These are phyloP conservation scores for Myotis planiceps DNA, from an alignment of 2,797 vertebrate genomes.

Conservation along the genomic window DNA sequence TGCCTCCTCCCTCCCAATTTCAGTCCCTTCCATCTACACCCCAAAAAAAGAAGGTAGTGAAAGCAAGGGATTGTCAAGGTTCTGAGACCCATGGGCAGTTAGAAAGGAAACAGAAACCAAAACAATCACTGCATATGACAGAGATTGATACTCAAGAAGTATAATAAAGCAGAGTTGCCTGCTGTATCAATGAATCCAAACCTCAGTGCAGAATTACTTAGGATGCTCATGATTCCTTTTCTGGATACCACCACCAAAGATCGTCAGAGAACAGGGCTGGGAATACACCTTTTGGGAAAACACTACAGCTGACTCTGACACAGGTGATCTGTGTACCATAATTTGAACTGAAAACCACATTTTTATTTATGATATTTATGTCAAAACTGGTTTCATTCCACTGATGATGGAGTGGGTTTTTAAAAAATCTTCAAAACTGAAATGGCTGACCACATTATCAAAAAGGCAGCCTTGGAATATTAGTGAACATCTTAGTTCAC, in stretches of 20 bases:
- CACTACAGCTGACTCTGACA: not conserved
- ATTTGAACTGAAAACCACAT: not conserved
- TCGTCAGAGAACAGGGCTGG: not conserved
- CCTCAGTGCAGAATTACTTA: not conserved
- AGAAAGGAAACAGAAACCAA: conserved; percentile 68
- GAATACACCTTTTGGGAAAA: not conserved
- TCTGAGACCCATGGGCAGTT: conserved; percentile 21
- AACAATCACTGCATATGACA: conserved; percentile 59
- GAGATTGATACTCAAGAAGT: conserved; percentile 52
- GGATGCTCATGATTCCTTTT: not conserved
- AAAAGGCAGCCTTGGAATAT: not conserved
- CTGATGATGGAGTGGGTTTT: not conserved
- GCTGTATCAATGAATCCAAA: not conserved
- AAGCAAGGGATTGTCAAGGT: conserved; percentile 53
- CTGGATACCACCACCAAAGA: not conserved
- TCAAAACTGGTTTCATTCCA: conserved; percentile 1
- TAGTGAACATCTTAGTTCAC: not conserved
- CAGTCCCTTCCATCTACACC: conserved; percentile 61
- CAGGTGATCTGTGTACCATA: not conserved
- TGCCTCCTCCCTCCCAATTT: conserved; percentile 77
- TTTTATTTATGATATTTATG: not conserved
- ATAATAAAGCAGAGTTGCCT: conserved; percentile 16
- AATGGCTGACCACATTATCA: not conserved
- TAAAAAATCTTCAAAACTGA: not conserved
- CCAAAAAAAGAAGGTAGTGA: conserved; percentile 46